These are phyloP conservation scores for Cephalopachus bancanus DNA, from an alignment of 2,797 vertebrate genomes.

Conservation along the genomic window DNA sequence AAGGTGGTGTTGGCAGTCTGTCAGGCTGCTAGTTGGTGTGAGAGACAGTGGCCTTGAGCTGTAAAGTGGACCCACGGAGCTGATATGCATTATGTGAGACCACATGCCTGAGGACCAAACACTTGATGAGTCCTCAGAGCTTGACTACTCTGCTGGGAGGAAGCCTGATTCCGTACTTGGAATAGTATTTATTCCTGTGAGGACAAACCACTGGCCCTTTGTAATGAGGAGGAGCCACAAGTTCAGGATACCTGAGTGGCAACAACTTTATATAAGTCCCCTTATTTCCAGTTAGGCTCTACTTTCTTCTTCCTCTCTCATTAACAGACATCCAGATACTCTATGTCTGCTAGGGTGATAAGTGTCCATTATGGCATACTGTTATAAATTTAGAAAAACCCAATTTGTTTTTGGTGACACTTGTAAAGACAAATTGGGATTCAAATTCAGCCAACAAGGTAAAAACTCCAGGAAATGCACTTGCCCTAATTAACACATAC, in stretches of 20 bases:
- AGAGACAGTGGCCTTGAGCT: background rate
- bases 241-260: background rate
- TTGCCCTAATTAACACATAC: background rate
- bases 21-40: background rate
- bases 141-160: background rate
- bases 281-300: background rate
- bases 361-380: background rate
- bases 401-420: background rate
- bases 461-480: background rate
- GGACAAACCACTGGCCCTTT: background rate
- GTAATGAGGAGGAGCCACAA: too few relatives aligned
- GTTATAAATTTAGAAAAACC: background rate
- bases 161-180: background rate
- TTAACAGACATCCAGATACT: background rate
- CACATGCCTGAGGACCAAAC: background rate
- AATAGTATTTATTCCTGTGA: background rate
- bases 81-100: background rate
- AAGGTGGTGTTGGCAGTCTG: background rate
- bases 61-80: background rate
- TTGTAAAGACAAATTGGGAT: background rate
- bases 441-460: background rate
- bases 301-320: background rate
- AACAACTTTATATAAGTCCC: background rate
- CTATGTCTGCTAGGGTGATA: background rate
- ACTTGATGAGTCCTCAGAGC: background rate